Evolutionary conservation across 2,888 invertebrate genomes (phyloP), one percentile per base, ranked within the genome.

Genomic region (Dione juno): DNA sequence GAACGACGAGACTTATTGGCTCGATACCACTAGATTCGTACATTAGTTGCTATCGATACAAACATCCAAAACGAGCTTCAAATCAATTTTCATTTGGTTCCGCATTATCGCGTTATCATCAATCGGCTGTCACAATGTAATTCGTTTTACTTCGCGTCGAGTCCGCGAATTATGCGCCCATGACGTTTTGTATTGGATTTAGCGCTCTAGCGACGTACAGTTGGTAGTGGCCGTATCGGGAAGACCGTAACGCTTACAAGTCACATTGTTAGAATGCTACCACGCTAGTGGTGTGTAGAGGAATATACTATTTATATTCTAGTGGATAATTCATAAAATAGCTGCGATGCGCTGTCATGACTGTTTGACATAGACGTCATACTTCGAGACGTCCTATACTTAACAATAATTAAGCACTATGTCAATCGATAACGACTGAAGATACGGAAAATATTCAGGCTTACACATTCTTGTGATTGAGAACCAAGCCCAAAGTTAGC

Each of bases 81-180:
- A 58, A 21, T 40, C 45, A 54, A 43, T 50, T 63, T 69, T 52
- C 65, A 69, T 64, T 48, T 50, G 57, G 53, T 53, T 43, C 28
- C 66, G 19, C 43, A 63, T 67, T 70, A 70, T 63, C 69, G 54
- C 48, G 59, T 66, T 66, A 67, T 70, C 70, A 61, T 66, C 66
- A 70, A 63, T 66, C 70, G 66, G 21, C 59, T 21, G 66, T 53
- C 70, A 70, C 37, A 35, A 70, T 48, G 54, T 58, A 66, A 66
- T 66, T 66, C 66, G 66, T 66, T 70, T 66, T 66, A 53, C 66
- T 61, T 66, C 37, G 37, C 8, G 54, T 50, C 67, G 19, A 37
- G 54, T 43, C 48, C n/a, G 59, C 14, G 54, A 11, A 35, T 63
- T 53, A 66, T 37, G 37, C 41, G 19, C 41, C 40, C 28, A 5